Evolutionary conservation across 2,797 vertebrate genomes (phyloP), one percentile per base, ranked within the genome.

Genomic region (Microchirus variegatus): DNA sequence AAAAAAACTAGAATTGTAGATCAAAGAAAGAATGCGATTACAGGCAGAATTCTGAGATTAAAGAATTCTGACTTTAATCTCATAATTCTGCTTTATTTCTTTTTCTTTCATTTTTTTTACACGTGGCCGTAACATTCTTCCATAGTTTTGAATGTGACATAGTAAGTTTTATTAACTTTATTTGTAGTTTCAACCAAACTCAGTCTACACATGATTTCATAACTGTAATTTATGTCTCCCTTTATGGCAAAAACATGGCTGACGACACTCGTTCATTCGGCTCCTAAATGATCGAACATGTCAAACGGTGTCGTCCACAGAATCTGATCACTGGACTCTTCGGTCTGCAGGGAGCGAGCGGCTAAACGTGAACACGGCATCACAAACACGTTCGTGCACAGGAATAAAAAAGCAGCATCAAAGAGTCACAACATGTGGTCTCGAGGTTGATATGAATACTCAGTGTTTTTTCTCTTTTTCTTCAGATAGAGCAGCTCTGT

Each of bases 391-490:
- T 71, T 77, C 36, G 16, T 63, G 56, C 65, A 66, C 73, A 74
- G 64, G 66, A 77, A 77, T 67, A 71, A 63, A 70, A n/a, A n/a
- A n/a, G n/a, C n/a, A n/a, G n/a, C n/a, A n/a, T n/a, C n/a, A n/a
- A n/a, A 81, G 67, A 47, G 51, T 56, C 75, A 61, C 77, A 38
- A 75, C 54, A 65, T 78, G 73, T 44, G 35, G 67, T 54, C 67
- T 47, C 58, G 76, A 72, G 78, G 63, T 67, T 80, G 77, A 80
- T 70, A 41, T 70, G 80, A 88, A 88, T 86, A 83, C 78, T 83
- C 78, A 6, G 49, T 7, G 84, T 80, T 73, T 83, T 71, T 61
- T 42, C 16, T 55, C 17, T 36, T 47, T 61, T 11, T 16, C 47
- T 70, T 73, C 59, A 0, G 70, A 59, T 58, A 53, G 15, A 45